Evolutionary conservation across 2,888 invertebrate genomes (phyloP), one percentile per base, ranked within the genome.

Genomic region (Caenorhabditis sp.): DNA sequence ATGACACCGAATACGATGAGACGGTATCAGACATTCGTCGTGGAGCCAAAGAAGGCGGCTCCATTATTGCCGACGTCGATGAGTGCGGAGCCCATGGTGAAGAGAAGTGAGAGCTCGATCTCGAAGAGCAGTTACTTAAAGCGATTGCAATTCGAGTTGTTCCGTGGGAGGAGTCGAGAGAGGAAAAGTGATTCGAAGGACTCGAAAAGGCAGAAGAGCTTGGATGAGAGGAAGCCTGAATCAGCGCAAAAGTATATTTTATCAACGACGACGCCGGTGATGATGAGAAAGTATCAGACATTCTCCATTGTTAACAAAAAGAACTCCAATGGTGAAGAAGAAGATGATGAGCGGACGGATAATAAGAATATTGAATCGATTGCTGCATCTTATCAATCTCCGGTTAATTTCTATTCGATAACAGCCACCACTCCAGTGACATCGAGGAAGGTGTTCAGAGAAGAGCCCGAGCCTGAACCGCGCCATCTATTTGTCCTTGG

Each of bases 1-100:
- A 67, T 74, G 36, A 77, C 79, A n/a, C 78, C 78, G 12, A 31
- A 74, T 43, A 64, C 78, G 5, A 70, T 74, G 59, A 54, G 78
- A 27, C 76, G 74, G 56, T 78, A 71, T 63, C 73, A 76, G 57
- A 76, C 78, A 21, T 78, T 78, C 56, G 70, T 76, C 23, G 78
- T 78, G 4, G 78, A 78, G 58, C 43, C 63, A 1, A 72, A 36
- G 64, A 63, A 36, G n/a, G 64, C 60, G 59, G 64, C 64, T 17
- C 59, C 73, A 7, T 4, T 4, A 31, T 31, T 31, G 62, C 31
- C 67, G n/a, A 62, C 67, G 8, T 64, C 77, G 20, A 68, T 64
- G 54, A 56, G 56, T 26, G 56, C 56, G 1, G 56, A 56, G 5
- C 23, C 56, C 1, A 26, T 17, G 14, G 54, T 74, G 20, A 60